Conservation (phyloP, 2,888 invertebrate genomes). For the Marronus borbonicus region DNA sequence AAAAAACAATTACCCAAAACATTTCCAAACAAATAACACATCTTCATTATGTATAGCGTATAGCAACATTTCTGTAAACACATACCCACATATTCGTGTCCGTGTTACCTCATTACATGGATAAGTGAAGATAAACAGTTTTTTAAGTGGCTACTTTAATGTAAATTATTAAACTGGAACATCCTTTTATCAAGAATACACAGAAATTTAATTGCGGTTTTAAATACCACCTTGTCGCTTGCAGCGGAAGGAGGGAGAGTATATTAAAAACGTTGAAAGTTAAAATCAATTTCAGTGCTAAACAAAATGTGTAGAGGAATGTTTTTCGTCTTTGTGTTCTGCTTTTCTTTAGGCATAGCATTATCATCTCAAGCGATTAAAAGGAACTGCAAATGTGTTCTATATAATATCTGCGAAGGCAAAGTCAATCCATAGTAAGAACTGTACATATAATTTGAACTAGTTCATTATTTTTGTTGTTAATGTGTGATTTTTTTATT, state of each 20-base stretch:
- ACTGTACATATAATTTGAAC: background rate
- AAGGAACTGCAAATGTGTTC: background rate
- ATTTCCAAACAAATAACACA: too few species aligned
- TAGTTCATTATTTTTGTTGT: background rate
- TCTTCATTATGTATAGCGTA: too few species aligned
- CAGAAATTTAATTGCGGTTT: too few species aligned
- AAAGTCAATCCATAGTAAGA: constrained; percentile 12
- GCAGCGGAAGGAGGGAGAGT: constrained; percentile 1
- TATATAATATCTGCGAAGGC: background rate
- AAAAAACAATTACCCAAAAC: too few species aligned
- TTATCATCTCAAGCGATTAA: background rate
- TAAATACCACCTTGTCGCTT: too few species aligned
- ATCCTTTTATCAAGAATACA: background rate
- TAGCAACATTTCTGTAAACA: background rate
- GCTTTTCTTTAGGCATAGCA: background rate
- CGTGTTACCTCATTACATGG: background rate
- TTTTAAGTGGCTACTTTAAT: background rate
- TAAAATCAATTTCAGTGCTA: background rate
- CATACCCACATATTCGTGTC: too few species aligned
- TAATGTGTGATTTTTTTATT: background rate
- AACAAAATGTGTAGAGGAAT: constrained; percentile 8
- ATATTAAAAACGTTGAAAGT: constrained; percentile 3
- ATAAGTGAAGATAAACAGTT: constrained; percentile 3
- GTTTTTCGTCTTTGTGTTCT: background rate
- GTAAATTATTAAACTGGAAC: background rate